Evolutionary conservation across 2,888 invertebrate species (phyloP), one percentile per base, ranked within the genome.

Genomic region (Ormyrus thymus): DNA sequence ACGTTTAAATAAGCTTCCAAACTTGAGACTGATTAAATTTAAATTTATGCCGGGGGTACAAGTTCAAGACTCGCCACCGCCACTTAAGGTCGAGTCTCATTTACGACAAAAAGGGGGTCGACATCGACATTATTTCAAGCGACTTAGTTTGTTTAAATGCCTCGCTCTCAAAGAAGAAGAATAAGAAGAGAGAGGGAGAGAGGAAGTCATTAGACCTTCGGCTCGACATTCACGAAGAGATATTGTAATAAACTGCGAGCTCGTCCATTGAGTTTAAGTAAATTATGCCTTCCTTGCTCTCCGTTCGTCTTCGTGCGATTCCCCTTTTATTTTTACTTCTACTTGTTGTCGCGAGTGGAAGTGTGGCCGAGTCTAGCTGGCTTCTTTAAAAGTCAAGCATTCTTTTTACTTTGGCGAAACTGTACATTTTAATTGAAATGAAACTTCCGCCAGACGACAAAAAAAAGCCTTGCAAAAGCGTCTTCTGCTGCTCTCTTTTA

Each of bases 361-460:
- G 55, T 64, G 46, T 43, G 46, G 15, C 72, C 64, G 55, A 72
- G 55, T 51, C 15, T 1, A 7, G n/a, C 11, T 56, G 61, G 70
- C 45, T 61, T 61, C 61, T 71, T 62, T 61, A 10, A 13, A 53
- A 62, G 15, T 50, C 8, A 10, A 6, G 71, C 15, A 7, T 64
- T 15, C 48, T 64, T 72, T 64, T 48, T 53, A 45, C 62, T 73
- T 55, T 48, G 13, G 15, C n/a, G 71, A 45, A 62, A 62, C 43
- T 72, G 51, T 72, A 62, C 62, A 53, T 62, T 72, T 53, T 72
- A 72, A 72, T 72, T 72, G 71, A 72, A 72, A 72, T 45, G 69
- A 48, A 70, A 70, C 58, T 58, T 58, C 11, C 29, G 8, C 13
- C 29, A 29, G 43, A 59, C n/a, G n/a, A 15, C 51, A 8, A 45